phyloP scores from a whole-genome alignment of 92 coral and sea anemone species.

The Porites cylindrica region DNA sequence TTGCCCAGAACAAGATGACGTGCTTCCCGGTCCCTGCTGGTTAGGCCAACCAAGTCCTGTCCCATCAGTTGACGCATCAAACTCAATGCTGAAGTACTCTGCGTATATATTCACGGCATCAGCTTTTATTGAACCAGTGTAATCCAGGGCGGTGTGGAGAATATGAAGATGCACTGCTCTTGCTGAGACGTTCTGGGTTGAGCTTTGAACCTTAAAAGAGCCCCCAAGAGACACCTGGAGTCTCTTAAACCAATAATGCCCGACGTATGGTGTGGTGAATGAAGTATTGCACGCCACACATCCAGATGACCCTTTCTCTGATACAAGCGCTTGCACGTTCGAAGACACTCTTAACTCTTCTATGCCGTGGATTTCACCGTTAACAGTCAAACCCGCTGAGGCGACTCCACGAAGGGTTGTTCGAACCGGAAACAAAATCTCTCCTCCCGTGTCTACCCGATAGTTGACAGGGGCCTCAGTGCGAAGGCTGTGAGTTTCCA shows the following conservation, averaged over 20 bases:
- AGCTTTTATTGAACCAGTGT: conserved; percentile 76
- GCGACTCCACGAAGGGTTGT: conserved; percentile 78
- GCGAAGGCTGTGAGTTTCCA: conserved; percentile 75
- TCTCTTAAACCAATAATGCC: conserved; percentile 81
- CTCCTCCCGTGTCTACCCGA: conserved; percentile 67
- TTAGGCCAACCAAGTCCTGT: conserved; percentile 79
- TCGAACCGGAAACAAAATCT: conserved; percentile 77
- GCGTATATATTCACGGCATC: conserved; percentile 76
- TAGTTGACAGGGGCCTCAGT: conserved; percentile 85
- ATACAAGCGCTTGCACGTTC: conserved; percentile 57
- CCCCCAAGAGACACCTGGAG: conserved; percentile 83
- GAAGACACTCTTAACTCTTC: conserved; percentile 74
- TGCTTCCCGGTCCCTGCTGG: conserved; percentile 74
- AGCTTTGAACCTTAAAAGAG: conserved; percentile 67
- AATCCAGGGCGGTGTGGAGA: conserved; percentile 68
- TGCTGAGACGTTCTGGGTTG: conserved; percentile 56
- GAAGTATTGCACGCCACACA: conserved; percentile 64
- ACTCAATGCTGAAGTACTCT: conserved; percentile 79
- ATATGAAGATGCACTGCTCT: conserved; percentile 75
- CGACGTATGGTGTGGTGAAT: conserved; percentile 46
- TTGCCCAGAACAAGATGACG: conserved; percentile 43
- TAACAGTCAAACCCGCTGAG: conserved; percentile 60
- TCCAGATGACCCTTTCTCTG: conserved; percentile 72
- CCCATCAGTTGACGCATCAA: conserved; percentile 74
- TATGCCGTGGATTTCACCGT: conserved; percentile 82